Conservation (phyloP, 2,888 invertebrate genomes). For the Scaeva pyrastri region DNA sequence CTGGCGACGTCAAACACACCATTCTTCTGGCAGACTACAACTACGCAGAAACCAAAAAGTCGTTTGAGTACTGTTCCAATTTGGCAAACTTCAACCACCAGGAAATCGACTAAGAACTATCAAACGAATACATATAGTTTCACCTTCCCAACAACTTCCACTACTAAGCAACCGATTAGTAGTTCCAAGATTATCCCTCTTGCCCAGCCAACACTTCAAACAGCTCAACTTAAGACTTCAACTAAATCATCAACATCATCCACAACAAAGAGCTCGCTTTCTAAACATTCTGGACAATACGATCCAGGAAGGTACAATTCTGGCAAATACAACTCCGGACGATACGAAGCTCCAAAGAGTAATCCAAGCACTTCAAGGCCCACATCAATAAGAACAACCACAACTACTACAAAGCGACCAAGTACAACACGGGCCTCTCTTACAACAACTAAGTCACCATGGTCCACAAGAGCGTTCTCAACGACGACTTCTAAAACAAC, state of each 20-base stretch:
- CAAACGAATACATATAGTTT: neutral
- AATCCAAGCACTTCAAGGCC: neutral
- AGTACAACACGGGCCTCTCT: neutral
- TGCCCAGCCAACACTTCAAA: neutral
- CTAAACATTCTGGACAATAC: constrained; percentile 25
- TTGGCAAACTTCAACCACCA: neutral
- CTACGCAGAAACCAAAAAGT: neutral
- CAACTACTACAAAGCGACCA: neutral
- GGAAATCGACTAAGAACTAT: neutral
- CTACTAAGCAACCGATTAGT: neutral
- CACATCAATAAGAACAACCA: neutral
- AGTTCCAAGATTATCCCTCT: neutral
- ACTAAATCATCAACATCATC: neutral
- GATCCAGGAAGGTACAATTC: constrained; percentile 40
- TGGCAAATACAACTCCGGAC: constrained; percentile 27
- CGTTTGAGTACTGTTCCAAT: neutral
- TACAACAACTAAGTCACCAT: constrained; percentile 1
- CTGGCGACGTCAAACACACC: neutral
- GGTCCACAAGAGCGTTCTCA: neutral
- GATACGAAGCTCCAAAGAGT: constrained; percentile 13
- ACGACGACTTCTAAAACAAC: constrained; percentile 7
- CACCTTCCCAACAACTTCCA: neutral
- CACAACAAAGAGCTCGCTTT: neutral
- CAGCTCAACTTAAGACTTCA: neutral
- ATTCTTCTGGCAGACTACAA: constrained; percentile 3